Evolutionary conservation across 1,140 invertebrate species (phyloP), one percentile per base, ranked within the genome.

Genomic region (Drosophila paulistorum): DNA sequence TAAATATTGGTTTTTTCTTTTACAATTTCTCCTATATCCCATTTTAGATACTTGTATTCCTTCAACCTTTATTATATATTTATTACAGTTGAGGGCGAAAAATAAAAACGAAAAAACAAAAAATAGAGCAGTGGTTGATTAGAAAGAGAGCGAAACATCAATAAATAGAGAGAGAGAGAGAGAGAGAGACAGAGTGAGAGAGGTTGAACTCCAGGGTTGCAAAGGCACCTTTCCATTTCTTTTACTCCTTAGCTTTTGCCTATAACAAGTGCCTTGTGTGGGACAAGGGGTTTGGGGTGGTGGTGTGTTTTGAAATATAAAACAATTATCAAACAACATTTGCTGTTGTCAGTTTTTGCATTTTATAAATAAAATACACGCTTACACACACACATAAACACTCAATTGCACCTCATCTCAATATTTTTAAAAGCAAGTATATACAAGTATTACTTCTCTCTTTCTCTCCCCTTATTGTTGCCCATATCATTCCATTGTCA

Each of bases 111-210:
- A 26, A 17, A 57, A 45, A 26, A 65, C 23, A 62, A 70, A 73
- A 67, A 70, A 74, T 82, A 73, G 83, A 86, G 79, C 79, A 86
- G 68, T 65, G 67, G 59, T 70, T 68, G 77, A 17, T 54, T 26
- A 65, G 67, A 39, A 23, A 65, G 33, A 41, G 58, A 45, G 37
- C 39, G 54, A 57, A 26, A 17, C n/a, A 63, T 51, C 45, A 51
- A 51, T 51, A 51, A 54, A 59, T 30, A 55, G 58, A 64, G 37
- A 55, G 58, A 69, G 64, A 30, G 30, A 59, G 30, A 55, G 58
- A 64, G 37, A 55, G 58, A 69, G 64, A 30, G 30, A 30, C 23
- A 26, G 3, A 26, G 23, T 42, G 74, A 30, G 69, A 23, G 35
- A 45, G 37, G 61, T 26, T 17, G 67, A 66, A 72, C 37, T 65